A percentile compares a stretch with the other conserved stretches of the same genome.
phyloP scores from a whole-genome alignment of 2,797 vertebrate genomes.

The Microctenopoma stevenorrisi region DNA sequence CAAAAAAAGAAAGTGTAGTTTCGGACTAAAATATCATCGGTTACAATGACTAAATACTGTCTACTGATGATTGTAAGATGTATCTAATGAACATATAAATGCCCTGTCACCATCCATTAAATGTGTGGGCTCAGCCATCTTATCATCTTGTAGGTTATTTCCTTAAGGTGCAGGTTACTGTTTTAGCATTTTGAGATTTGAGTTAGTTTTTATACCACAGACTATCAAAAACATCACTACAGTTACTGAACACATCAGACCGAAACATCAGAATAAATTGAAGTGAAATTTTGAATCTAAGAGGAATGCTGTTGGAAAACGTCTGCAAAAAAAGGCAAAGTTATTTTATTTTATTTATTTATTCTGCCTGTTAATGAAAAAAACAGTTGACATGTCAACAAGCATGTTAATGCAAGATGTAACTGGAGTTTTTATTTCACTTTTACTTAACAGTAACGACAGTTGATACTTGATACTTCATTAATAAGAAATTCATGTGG shows the following conservation, averaged over 20 bases:
- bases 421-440: not conserved
- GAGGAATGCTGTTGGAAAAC: no score
- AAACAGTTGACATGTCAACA: not conserved
- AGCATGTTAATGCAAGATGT: not conserved
- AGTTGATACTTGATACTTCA: no score
- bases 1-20: slow-evolving; percentile 14
- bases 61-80: slow-evolving; percentile 17
- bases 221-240: not conserved
- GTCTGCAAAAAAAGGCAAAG: no score
- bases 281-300: not conserved
- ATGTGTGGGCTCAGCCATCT: slow-evolving; percentile 28
- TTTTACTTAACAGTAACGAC: not conserved
- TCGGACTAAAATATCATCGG: slow-evolving; percentile 32
- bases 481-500: no score
- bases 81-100: slow-evolving; percentile 24
- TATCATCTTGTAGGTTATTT: slow-evolving; percentile 4
- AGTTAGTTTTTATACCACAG: not conserved
- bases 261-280: not conserved
- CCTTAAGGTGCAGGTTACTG: not conserved
- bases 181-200: slow-evolving; percentile 1
- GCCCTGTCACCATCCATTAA: slow-evolving; percentile 35
- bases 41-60: slow-evolving; percentile 36
- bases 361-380: no score
- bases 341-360: no score
- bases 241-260: not conserved